Evolutionary conservation across 1,140 invertebrate species (phyloP).

Genomic region (Aphidius gifuensis): DNA sequence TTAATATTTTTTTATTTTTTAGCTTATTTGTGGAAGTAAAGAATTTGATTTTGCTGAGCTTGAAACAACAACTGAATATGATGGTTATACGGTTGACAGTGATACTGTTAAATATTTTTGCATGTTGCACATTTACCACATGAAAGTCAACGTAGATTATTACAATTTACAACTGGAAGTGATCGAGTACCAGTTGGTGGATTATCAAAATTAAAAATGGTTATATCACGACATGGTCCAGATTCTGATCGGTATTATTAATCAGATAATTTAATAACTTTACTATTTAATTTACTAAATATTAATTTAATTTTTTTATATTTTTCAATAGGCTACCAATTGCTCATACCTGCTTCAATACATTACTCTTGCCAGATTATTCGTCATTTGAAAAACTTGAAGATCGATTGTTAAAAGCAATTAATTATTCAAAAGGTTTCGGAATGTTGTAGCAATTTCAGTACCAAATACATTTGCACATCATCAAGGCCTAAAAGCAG

Average conservation of each 20-base stretch:
- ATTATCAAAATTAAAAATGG: slow-evolving; percentile 81
- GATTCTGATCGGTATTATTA: slow-evolving; percentile 65
- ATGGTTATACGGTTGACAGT: slow-evolving; percentile 83
- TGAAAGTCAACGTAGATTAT: slow-evolving; percentile 84
- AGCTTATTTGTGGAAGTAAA: slow-evolving; percentile 79
- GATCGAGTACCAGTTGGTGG: slow-evolving; percentile 93
- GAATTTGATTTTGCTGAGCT: slow-evolving; percentile 87
- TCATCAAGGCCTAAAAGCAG: background rate
- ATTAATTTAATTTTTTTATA: slow-evolving; percentile 8
- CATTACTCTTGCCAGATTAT: slow-evolving; percentile 89
- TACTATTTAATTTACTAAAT: too few species aligned
- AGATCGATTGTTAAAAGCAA: slow-evolving; percentile 85
- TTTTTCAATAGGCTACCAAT: slow-evolving; percentile 64
- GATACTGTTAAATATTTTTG: slow-evolving; percentile 89
- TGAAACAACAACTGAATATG: slow-evolving; percentile 89
- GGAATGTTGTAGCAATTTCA: slow-evolving; percentile 73
- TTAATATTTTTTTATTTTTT: slow-evolving; percentile 11
- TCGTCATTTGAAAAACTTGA: slow-evolving; percentile 77
- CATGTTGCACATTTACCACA: slow-evolving; percentile 83
- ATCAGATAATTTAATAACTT: background rate
- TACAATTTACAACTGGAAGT: slow-evolving; percentile 90
- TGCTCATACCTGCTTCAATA: slow-evolving; percentile 95
- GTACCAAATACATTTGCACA: slow-evolving; percentile 1
- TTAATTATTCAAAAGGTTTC: slow-evolving; percentile 84
- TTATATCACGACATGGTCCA: slow-evolving; percentile 75